Conservation (phyloP, 2,888 invertebrate genomes). For the Cataglyphis albicans region DNA sequence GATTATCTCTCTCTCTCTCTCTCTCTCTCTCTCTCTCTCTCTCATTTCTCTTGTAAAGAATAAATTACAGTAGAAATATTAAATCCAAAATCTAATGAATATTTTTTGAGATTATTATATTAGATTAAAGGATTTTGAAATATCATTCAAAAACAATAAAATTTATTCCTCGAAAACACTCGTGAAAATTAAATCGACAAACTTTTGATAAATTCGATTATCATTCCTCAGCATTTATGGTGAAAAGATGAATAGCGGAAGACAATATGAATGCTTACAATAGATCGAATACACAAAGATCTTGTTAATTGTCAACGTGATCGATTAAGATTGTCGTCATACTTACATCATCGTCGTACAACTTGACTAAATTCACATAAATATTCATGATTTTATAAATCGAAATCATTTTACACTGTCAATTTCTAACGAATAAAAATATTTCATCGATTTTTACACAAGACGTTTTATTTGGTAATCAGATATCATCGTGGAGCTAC, state of each 20-base stretch:
- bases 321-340: neutral
- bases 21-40: neutral
- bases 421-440: slow-evolving; percentile 1
- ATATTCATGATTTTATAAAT: neutral
- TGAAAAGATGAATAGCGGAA: neutral
- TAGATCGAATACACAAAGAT: neutral
- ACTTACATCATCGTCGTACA: neutral
- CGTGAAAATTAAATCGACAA: neutral
- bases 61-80: neutral
- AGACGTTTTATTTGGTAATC: neutral
- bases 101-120: neutral
- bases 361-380: neutral
- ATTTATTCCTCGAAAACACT: neutral
- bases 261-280: neutral
- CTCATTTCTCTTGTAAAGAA: neutral
- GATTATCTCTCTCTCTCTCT: neutral
- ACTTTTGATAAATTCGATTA: neutral
- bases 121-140: neutral
- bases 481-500: neutral
- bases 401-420: neutral
- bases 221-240: neutral
- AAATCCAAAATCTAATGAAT: neutral
- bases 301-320: neutral
- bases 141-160: neutral
- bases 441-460: neutral